A percentile compares a stretch with the other conserved stretches of the same genome.
Evolutionary conservation across 2,888 invertebrate species (phyloP).

Genomic region (Torymus auratus): DNA sequence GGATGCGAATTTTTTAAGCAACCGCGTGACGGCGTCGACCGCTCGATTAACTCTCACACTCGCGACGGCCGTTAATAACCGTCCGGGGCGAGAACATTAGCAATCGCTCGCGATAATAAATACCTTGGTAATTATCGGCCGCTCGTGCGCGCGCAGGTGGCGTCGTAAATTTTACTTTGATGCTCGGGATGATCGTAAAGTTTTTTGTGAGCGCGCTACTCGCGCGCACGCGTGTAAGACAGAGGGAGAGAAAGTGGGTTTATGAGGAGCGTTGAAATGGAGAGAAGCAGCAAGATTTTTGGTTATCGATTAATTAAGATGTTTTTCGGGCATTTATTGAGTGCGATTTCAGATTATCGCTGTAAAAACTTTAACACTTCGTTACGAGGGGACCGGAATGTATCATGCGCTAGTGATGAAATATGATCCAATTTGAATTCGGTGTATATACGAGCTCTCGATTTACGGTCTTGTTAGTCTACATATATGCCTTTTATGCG

Average conservation of each 20-base stretch:
- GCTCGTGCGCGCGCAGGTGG: slow-evolving; percentile 39
- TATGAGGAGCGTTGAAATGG: background rate
- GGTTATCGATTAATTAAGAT: slow-evolving; percentile 55
- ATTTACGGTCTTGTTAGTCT: too few relatives aligned
- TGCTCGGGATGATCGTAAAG: slow-evolving; percentile 46
- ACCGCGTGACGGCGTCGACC: background rate
- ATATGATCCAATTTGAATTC: slow-evolving; percentile 3
- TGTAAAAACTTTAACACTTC: slow-evolving; percentile 28
- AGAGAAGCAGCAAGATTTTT: background rate
- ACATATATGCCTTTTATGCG: background rate
- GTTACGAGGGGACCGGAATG: too few relatives aligned
- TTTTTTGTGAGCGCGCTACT: background rate
- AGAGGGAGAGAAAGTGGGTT: slow-evolving; percentile 1
- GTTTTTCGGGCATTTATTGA: slow-evolving; percentile 37
- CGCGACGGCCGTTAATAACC: slow-evolving; percentile 27
- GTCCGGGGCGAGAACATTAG: slow-evolving; percentile 36
- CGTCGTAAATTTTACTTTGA: slow-evolving; percentile 52
- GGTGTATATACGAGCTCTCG: background rate
- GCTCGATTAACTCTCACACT: background rate
- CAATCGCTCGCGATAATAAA: slow-evolving; percentile 54
- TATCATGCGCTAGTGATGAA: too few relatives aligned
- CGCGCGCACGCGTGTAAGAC: background rate
- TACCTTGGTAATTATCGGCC: slow-evolving; percentile 49
- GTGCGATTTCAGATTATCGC: slow-evolving; percentile 14
- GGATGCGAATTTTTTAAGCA: slow-evolving; percentile 17